Evolutionary conservation across 1,140 invertebrate genomes (phyloP).

Genomic region (Drosophila saltans): DNA sequence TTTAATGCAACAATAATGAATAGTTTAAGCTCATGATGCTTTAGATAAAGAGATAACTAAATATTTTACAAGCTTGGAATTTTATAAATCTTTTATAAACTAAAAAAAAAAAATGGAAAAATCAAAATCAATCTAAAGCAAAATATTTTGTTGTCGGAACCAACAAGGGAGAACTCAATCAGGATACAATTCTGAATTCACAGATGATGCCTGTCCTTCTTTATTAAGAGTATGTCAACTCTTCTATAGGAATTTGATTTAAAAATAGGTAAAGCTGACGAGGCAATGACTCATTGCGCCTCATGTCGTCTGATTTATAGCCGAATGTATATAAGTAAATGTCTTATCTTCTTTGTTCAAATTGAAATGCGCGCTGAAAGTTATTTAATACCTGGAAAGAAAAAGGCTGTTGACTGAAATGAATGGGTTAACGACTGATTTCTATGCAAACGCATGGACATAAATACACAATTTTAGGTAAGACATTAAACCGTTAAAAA

Average conservation of each 20-base stretch:
- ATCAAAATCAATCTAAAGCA: no score
- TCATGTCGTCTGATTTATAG: not conserved
- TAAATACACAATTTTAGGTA: not conserved
- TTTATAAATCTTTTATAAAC: no score
- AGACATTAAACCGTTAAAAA: not conserved
- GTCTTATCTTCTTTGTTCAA: conserved; percentile 1
- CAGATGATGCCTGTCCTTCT: no score
- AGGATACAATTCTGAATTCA: no score
- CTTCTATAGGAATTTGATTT: not conserved
- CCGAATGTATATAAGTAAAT: not conserved
- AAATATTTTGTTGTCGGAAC: no score
- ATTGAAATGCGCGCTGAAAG: not conserved
- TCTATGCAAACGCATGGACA: not conserved
- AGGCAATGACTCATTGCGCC: not conserved
- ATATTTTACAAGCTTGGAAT: no score
- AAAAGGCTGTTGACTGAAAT: conserved; percentile 5
- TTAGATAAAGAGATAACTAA: no score
- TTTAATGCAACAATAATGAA: no score
- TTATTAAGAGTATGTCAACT: no score
- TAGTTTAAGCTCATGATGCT: no score
- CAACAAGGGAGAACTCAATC: no score
- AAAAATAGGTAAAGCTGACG: not conserved
- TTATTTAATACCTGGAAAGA: conserved; percentile 5
- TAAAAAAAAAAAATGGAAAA: no score
- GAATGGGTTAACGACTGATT: conserved; percentile 5